Evolutionary conservation across 2,113 vertebrate genomes (phyloP).

Genomic region (Symphodus melops): DNA sequence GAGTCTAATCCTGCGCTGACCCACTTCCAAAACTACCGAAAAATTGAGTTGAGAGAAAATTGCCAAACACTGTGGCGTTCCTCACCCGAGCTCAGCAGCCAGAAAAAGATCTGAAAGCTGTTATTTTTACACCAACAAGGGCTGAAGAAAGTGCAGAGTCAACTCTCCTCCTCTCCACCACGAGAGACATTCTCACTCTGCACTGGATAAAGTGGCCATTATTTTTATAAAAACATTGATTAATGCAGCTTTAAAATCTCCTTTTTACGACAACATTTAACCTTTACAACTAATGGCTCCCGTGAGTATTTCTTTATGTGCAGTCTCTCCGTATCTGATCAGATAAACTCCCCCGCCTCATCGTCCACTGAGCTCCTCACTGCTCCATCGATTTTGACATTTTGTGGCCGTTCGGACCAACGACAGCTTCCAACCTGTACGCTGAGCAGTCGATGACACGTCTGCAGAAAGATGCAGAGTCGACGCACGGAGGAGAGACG

Average conservation of each 20-base stretch:
- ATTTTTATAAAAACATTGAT: conserved; percentile 6
- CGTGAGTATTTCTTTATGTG: conserved; percentile 19
- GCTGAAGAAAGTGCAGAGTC: neutral
- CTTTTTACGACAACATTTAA: conserved; percentile 8
- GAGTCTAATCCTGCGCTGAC: neutral
- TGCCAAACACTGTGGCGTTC: neutral
- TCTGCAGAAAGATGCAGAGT: conserved; percentile 38
- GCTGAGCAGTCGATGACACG: conserved; percentile 41
- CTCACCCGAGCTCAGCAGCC: neutral
- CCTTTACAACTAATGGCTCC: conserved; percentile 17
- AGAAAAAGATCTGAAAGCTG: neutral
- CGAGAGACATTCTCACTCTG: neutral
- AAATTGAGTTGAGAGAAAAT: neutral
- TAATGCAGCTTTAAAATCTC: conserved; percentile 4
- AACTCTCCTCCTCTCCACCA: neutral
- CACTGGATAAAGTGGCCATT: neutral
- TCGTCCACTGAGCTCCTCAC: conserved; percentile 6
- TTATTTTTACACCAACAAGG: neutral
- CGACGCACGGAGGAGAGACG: conserved; percentile 30
- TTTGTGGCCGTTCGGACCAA: conserved; percentile 29
- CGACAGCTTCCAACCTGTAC: conserved; percentile 43
- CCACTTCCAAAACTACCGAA: neutral
- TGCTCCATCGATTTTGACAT: conserved; percentile 62
- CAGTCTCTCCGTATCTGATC: conserved; percentile 10
- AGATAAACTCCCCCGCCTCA: conserved; percentile 11